Evolutionary conservation across 2,888 invertebrate species (phyloP), one percentile per base, ranked within the genome.

Genomic region (Cistogaster globosa): DNA sequence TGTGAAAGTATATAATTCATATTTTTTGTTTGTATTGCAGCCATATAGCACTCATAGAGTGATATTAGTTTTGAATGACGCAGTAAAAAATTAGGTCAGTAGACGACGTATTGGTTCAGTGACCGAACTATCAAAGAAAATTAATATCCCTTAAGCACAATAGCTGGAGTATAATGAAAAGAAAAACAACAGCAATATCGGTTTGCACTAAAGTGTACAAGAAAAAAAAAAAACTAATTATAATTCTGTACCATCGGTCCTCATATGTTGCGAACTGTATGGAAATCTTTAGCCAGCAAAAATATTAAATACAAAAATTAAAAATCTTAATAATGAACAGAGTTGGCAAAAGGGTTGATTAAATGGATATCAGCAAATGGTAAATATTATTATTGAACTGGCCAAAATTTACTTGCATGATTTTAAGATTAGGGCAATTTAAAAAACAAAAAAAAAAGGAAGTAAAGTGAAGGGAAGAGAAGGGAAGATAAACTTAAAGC

Each of bases 121-220:
- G 85, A 85, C 85, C 85, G 85, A 85, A 55, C 85, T 71, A 85
- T 85, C 75, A 85, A 85, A 85, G 85, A 85, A 85, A 85, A 85
- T 85, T 82, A 85, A 85, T 85, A 85, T 85, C 85, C 85, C 85
- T 82, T 74, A 71, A 85, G 85, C 85, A 81, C 85, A 75, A 78
- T 85, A 74, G 85, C 81, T 85, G 53, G 58, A 85, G 78, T 85
- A 81, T 78, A 81, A 77, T 57, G 51, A 58, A 77, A 74, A 79
- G 74, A 69, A 55, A 68, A 65, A 79, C 78, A 69, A 60, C 74
- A 65, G 8, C 42, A 69, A 42, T 72, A 74, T 32, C 65, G 51
- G 81, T 74, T 63, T 55, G 60, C 62, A 62, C 3, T 58, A n/a
- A 78, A 53, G 26, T 26, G 4, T 26, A 2, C n/a, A n/a, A n/a